A percentile compares a stretch with the other conserved stretches of the same genome.
Evolutionary conservation across 1,140 invertebrate genomes (phyloP).

Genomic region (Papilio aristodemus): DNA sequence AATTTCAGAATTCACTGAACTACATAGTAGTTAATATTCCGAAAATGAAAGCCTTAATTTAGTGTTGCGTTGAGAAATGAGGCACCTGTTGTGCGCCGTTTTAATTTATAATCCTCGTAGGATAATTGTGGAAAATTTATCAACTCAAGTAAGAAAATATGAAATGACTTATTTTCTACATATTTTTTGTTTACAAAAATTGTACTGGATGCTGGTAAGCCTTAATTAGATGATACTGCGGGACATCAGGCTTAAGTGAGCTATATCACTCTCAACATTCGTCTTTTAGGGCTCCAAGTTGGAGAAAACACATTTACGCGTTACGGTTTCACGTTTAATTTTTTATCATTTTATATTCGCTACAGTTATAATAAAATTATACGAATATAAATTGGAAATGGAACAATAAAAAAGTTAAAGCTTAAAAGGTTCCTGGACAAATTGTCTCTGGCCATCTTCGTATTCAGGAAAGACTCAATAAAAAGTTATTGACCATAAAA

Average conservation of each 20-base stretch:
- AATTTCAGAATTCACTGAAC: constrained; percentile 1
- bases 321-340: constrained; percentile 4
- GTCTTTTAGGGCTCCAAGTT: not conserved
- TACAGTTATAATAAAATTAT: constrained; percentile 25
- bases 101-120: constrained; percentile 11
- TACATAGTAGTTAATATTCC: constrained; percentile 13
- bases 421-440: constrained; percentile 40
- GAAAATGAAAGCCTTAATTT: constrained; percentile 17
- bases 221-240: not conserved
- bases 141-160: constrained; percentile 11
- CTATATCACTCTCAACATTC: not conserved
- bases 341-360: constrained; percentile 4
- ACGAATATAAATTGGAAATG: constrained; percentile 37
- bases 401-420: constrained; percentile 37
- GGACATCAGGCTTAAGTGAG: not conserved
- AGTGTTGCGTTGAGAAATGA: constrained; percentile 9
- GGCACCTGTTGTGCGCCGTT: constrained; percentile 17
- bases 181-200: not conserved
- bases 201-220: not conserved
- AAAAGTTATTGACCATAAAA: constrained; percentile 58
- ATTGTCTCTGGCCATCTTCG: constrained; percentile 38
- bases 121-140: constrained; percentile 16
- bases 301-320: not conserved
- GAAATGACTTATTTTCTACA: not conserved
- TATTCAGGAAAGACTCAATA: constrained; percentile 44